These are phyloP conservation scores for Orussus abietinus DNA, from an alignment of 1,140 invertebrate species.

Conservation along the genomic window DNA sequence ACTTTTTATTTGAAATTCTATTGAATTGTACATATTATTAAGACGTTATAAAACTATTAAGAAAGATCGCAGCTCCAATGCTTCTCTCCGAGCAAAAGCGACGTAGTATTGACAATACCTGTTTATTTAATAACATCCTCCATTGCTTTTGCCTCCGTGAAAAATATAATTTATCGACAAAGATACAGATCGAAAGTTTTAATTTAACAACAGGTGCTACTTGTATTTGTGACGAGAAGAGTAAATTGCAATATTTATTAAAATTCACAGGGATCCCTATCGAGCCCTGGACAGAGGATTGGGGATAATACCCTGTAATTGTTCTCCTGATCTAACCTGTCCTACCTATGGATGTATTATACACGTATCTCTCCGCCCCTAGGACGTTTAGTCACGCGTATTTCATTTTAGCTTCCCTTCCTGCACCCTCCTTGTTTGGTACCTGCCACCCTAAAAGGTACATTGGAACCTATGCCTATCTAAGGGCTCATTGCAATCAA, in stretches of 20 bases:
- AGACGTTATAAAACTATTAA: too few species aligned
- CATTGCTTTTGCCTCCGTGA: too few species aligned
- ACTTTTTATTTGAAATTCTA: too few species aligned
- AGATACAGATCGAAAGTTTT: too few species aligned
- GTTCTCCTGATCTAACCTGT: conserved; percentile 33
- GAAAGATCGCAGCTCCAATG: too few species aligned
- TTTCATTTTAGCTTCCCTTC: conserved; percentile 29
- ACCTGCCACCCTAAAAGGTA: conserved; percentile 46
- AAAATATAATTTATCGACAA: too few species aligned
- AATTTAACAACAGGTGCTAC: conserved; percentile 7
- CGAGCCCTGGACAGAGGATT: conserved; percentile 19
- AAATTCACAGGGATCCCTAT: conserved; percentile 3
- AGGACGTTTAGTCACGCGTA: conserved; percentile 36
- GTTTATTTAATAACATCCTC: too few species aligned
- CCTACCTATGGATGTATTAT: conserved; percentile 24
- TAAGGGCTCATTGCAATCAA: too few species aligned
- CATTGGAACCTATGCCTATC: too few species aligned
- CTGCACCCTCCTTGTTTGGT: conserved; percentile 35
- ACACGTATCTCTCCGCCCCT: conserved; percentile 23
- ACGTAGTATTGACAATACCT: too few species aligned
- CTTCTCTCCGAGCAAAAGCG: too few species aligned
- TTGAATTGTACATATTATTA: too few species aligned
- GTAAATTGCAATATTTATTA: conserved; percentile 1
- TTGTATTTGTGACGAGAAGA: neutral
- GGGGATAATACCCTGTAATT: conserved; percentile 46